These are phyloP conservation scores for Limnephilus rhombicus DNA, from an alignment of 2,888 invertebrate genomes.

Conservation along the genomic window DNA sequence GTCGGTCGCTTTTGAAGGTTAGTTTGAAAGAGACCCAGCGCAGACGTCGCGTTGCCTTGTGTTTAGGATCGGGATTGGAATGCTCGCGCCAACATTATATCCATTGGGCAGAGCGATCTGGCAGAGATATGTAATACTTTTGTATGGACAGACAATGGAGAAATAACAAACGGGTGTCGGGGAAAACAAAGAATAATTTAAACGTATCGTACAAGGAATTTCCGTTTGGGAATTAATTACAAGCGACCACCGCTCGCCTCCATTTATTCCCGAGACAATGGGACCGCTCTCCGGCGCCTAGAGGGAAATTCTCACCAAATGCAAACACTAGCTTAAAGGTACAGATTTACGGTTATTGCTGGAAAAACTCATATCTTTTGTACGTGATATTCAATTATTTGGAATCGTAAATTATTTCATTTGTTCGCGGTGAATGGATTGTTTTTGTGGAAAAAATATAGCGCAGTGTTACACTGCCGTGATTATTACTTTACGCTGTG, in stretches of 20 bases:
- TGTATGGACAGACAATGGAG: conserved; percentile 57
- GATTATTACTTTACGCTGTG: conserved; percentile 9
- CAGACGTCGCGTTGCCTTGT: not conserved
- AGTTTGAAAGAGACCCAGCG: not conserved
- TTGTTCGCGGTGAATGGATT: conserved; percentile 40
- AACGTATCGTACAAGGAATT: conserved; percentile 66
- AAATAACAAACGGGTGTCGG: conserved; percentile 56
- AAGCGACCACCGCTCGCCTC: conserved; percentile 55
- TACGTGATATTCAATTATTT: conserved; percentile 61
- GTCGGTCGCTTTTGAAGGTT: not conserved
- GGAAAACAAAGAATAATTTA: conserved; percentile 66
- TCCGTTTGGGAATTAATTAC: conserved; percentile 66
- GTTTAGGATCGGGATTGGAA: not conserved
- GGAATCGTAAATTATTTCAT: conserved; percentile 48
- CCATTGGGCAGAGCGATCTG: conserved; percentile 29
- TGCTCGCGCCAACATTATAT: conserved; percentile 5
- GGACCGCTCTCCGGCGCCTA: conserved; percentile 40
- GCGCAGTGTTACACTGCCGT: not conserved
- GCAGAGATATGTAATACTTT: conserved; percentile 55
- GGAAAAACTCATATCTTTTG: conserved; percentile 58
- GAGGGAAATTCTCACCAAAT: conserved; percentile 54
- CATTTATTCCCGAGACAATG: conserved; percentile 64
- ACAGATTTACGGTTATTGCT: conserved; percentile 64
- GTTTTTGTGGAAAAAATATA: conserved; percentile 29
- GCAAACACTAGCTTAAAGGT: conserved; percentile 60